A percentile compares a stretch with the other conserved stretches of the same genome.
Evolutionary conservation across 2,113 vertebrate genomes (phyloP).

Genomic region (Mormyrus lacerda): DNA sequence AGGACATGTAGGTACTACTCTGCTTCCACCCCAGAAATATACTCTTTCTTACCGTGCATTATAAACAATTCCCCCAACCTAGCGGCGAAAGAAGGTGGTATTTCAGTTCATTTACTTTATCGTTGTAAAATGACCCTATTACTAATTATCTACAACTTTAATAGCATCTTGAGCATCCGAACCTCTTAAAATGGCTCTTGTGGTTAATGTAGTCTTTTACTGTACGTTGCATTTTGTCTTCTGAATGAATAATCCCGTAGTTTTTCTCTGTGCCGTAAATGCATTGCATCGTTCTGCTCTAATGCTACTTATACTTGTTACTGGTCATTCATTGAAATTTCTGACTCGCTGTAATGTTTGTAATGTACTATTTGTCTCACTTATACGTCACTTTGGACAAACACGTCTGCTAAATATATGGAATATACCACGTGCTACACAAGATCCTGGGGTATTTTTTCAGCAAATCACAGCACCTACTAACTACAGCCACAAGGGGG

Average conservation of each 20-base stretch:
- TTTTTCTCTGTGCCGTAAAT: neutral
- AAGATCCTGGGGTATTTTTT: neutral
- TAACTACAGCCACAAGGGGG: neutral
- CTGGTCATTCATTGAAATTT: neutral
- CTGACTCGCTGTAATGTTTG: neutral
- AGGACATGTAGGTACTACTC: neutral
- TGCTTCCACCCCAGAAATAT: no score
- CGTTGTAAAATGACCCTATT: neutral
- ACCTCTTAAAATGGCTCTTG: neutral
- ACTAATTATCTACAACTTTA: neutral
- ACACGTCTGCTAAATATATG: neutral
- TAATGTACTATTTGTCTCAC: neutral
- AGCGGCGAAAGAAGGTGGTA: neutral
- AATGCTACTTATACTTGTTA: neutral
- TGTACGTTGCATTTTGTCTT: neutral
- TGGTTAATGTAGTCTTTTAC: neutral
- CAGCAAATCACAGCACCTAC: neutral
- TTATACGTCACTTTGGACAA: neutral
- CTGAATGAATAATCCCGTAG: neutral
- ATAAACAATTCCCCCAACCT: neutral
- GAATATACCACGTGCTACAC: neutral
- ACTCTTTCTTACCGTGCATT: neutral
- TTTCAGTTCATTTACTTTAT: neutral
- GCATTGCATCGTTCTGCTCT: neutral
- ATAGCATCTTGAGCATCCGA: neutral